These are phyloP conservation scores for Drosophila siamana DNA, from an alignment of 2,888 invertebrate species.

Conservation along the genomic window DNA sequence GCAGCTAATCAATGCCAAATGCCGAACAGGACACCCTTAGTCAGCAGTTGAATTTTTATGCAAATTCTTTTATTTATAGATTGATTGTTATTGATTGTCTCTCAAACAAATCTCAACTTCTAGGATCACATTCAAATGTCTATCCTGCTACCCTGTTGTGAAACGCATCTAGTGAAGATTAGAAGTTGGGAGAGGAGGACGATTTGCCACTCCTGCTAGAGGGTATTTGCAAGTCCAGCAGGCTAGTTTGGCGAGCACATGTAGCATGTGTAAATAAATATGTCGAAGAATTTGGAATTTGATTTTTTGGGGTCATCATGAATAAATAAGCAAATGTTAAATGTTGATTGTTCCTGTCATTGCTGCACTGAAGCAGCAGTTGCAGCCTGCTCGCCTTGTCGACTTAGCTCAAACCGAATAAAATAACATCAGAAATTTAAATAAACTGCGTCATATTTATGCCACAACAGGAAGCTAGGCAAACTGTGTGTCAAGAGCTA, in stretches of 20 bases:
- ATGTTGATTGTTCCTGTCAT: conserved; percentile 54
- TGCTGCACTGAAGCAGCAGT: conserved; percentile 16
- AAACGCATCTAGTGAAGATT: not conserved
- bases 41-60: conserved; percentile 59
- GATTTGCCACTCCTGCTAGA: no score
- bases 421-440: conserved; percentile 58
- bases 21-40: not conserved
- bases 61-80: conserved; percentile 70
- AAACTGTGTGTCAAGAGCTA: conserved; percentile 7
- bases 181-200: no score
- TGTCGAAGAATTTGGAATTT: conserved; percentile 66
- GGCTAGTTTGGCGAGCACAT: not conserved
- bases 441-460: conserved; percentile 47
- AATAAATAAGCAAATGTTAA: conserved; percentile 67
- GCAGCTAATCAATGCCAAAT: conserved; percentile 60
- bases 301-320: conserved; percentile 60
- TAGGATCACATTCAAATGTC: conserved; percentile 52
- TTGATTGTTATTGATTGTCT: conserved; percentile 67
- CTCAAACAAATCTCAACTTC: conserved; percentile 17
- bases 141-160: conserved; percentile 14
- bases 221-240: conserved; percentile 1
- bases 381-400: not conserved
- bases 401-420: conserved; percentile 24
- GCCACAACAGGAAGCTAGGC: not conserved
- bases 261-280: conserved; percentile 58